A percentile compares a stretch with the other conserved stretches of the same genome.
Evolutionary conservation across 2,113 vertebrate species (phyloP).

Genomic region (Patagioenas fasciata): DNA sequence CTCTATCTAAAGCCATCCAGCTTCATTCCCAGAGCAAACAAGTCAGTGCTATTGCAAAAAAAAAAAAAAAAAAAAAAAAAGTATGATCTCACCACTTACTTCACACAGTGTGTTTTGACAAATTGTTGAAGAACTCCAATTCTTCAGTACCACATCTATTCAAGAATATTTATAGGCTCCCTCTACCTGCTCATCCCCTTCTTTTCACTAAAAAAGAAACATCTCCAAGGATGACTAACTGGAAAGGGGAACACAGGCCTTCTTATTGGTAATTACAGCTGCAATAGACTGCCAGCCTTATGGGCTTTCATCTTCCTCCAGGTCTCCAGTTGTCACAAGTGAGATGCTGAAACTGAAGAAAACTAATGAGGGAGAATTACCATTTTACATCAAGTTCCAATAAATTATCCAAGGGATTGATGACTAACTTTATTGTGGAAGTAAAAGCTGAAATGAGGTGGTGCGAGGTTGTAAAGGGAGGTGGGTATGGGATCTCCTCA

Average conservation of each 20-base stretch:
- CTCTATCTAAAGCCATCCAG: not conserved
- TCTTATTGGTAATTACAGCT: not conserved
- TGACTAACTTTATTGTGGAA: not conserved
- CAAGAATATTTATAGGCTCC: conserved; percentile 9
- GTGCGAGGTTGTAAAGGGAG: not conserved
- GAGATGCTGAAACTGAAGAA: not conserved
- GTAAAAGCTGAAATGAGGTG: not conserved
- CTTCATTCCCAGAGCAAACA: not conserved
- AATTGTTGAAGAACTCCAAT: not conserved
- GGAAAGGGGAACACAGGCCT: not conserved
- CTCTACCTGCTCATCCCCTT: not conserved
- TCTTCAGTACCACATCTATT: not conserved
- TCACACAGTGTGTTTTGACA: not conserved
- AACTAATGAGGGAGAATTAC: not conserved
- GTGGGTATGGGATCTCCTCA: not conserved
- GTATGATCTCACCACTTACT: not conserved
- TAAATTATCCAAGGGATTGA: not conserved
- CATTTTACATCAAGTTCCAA: not conserved
- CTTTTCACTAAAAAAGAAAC: not conserved
- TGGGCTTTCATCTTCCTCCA: not conserved
- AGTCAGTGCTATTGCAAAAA: not conserved
- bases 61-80: not conserved
- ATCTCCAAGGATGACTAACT: conserved; percentile 5
- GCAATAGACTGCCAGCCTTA: not conserved
- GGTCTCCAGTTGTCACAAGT: not conserved